phyloP scores from a whole-genome alignment of 2,113 vertebrate species.

The Neotoma lepida region DNA sequence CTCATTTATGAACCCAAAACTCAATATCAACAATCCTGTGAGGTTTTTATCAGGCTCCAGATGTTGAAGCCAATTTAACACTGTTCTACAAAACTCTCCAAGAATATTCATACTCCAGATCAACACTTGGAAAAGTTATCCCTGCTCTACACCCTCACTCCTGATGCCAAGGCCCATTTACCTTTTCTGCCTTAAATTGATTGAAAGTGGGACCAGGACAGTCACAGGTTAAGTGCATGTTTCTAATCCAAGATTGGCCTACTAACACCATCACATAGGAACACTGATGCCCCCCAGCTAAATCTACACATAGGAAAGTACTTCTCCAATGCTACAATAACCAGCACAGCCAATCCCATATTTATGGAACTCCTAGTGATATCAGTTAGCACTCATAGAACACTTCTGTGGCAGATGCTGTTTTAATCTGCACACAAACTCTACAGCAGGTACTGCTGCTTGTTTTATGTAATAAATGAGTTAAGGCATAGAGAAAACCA shows the following conservation, averaged over 20 bases:
- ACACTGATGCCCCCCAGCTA: background rate
- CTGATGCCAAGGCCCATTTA: slow-evolving; percentile 2
- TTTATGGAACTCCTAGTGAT: background rate
- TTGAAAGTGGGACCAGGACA: background rate
- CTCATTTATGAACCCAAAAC: slow-evolving; percentile 13
- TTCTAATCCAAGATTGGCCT: slow-evolving; percentile 18
- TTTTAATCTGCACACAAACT: slow-evolving; percentile 22
- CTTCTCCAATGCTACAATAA: background rate
- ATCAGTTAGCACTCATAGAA: background rate
- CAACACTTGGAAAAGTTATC: background rate
- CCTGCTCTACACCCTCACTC: background rate
- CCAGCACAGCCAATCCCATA: background rate
- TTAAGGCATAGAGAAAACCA: background rate
- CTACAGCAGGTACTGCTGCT: background rate
- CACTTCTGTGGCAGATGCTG: background rate
- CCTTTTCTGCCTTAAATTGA: slow-evolving; percentile 62
- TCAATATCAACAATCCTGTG: slow-evolving; percentile 9
- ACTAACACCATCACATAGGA: background rate
- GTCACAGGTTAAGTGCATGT: slow-evolving; percentile 17
- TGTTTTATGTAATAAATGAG: slow-evolving; percentile 24
- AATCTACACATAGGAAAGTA: background rate
- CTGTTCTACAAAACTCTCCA: slow-evolving; percentile 38
- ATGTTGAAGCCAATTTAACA: slow-evolving; percentile 47
- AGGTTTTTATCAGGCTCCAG: slow-evolving; percentile 42
- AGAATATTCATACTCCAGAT: slow-evolving; percentile 39